Conservation (phyloP, 2,888 invertebrate genomes). For the Eupsilia transversa region DNA sequence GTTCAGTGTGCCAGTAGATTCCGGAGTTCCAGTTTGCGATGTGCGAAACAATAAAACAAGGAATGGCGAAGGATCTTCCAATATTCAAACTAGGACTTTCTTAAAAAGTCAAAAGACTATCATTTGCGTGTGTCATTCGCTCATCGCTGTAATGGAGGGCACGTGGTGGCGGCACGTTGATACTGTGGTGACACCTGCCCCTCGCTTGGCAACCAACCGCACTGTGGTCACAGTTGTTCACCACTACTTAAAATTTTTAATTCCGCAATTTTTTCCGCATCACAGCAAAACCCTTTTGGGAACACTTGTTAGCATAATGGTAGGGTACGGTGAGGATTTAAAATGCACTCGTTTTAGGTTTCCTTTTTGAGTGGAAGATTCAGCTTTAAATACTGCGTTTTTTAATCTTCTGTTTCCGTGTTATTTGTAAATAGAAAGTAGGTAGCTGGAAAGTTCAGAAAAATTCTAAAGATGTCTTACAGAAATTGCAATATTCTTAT, state of each 20-base stretch:
- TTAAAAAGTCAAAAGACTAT: slow-evolving; percentile 17
- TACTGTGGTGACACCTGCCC: slow-evolving; percentile 52
- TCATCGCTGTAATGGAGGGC: slow-evolving; percentile 60
- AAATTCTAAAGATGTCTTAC: background rate
- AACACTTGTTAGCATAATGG: slow-evolving; percentile 8
- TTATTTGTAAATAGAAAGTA: background rate
- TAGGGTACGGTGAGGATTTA: background rate
- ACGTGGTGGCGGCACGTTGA: slow-evolving; percentile 51
- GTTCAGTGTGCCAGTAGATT: background rate
- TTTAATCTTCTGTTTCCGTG: background rate
- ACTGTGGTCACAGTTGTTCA: slow-evolving; percentile 48
- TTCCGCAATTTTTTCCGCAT: slow-evolving; percentile 10
- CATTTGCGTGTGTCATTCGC: slow-evolving; percentile 34
- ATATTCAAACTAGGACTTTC: slow-evolving; percentile 28
- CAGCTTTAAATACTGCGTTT: background rate
- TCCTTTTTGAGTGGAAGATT: background rate
- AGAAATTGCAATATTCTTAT: background rate
- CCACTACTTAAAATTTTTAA: slow-evolving; percentile 40
- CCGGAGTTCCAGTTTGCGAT: background rate
- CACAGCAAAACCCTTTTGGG: background rate
- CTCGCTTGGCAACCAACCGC: slow-evolving; percentile 42
- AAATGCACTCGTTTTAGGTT: slow-evolving; percentile 11
- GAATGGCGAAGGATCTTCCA: background rate
- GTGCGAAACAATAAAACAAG: background rate
- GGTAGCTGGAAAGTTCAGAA: background rate